phyloP scores from a whole-genome alignment of 2,797 vertebrate species.

The Hydrophis major region DNA sequence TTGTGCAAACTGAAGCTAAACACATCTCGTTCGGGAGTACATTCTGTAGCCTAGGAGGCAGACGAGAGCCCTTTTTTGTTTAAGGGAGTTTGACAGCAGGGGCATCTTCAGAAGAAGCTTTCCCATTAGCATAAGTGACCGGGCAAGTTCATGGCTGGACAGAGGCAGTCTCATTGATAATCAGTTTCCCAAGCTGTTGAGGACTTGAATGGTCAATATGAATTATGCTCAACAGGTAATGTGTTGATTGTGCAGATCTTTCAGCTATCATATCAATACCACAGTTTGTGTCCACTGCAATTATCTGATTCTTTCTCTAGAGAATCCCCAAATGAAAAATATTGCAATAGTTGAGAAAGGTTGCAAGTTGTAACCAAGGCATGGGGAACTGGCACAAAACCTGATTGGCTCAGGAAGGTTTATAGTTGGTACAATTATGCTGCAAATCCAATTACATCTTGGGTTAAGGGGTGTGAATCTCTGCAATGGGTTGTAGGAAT shows the following conservation, averaged over 20 bases:
- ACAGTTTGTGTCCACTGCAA: not conserved
- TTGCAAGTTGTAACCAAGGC: not conserved
- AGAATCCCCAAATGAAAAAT: not conserved
- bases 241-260: not conserved
- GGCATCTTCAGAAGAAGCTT: not conserved
- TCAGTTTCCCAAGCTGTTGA: not conserved
- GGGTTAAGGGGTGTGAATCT: not conserved
- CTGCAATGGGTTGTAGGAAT: not conserved
- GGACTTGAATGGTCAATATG: not conserved
- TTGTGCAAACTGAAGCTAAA: not conserved
- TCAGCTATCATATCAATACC: not conserved
- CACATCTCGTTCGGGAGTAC: not conserved
- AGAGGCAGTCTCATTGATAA: not conserved
- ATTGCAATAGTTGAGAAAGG: not conserved
- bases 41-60: not conserved
- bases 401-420: not conserved
- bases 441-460: not conserved
- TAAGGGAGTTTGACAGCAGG: not conserved
- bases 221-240: not conserved
- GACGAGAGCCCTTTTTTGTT: not conserved
- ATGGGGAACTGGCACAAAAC: not conserved
- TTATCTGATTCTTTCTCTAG: not conserved
- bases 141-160: not conserved
- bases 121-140: not conserved
- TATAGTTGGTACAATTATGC: not conserved